Percentiles rank a stretch among this genome's conserved stretches.
Evolutionary conservation across 2,797 vertebrate genomes (phyloP).

Genomic region (Coreius guichenoti): DNA sequence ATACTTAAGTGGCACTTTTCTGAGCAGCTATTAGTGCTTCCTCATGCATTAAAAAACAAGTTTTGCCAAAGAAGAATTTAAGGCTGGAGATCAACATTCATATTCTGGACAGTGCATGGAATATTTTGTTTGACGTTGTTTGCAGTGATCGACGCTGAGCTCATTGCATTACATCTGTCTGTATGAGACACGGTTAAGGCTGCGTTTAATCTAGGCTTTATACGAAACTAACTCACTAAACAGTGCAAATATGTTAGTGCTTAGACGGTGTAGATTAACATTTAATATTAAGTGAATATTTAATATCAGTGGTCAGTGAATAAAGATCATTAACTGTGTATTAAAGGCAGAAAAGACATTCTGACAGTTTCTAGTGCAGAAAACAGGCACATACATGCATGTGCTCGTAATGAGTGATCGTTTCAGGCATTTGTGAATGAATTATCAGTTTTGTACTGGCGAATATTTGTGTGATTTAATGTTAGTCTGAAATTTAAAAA

Average conservation of each 20-base stretch:
- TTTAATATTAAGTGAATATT: background rate
- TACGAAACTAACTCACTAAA: background rate
- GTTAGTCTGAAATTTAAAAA: background rate
- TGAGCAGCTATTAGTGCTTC: background rate
- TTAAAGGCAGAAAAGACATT: conserved; percentile 7
- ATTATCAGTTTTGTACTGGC: background rate
- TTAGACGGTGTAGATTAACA: background rate
- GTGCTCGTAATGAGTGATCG: background rate
- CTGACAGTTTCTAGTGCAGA: conserved; percentile 16
- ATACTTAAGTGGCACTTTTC: background rate
- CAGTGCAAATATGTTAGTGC: conserved; percentile 5
- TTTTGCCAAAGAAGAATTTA: background rate
- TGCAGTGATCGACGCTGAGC: background rate
- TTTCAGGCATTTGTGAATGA: conserved; percentile 5
- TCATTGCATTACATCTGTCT: background rate
- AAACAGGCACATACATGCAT: conserved; percentile 5
- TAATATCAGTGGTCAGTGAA: background rate
- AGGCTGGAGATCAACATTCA: conserved; percentile 26
- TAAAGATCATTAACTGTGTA: background rate
- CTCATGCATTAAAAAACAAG: background rate
- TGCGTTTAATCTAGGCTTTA: background rate
- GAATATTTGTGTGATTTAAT: background rate
- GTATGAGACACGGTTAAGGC: conserved; percentile 22
- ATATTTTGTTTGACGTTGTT: background rate
- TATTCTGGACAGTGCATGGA: background rate